A percentile compares a stretch with the other conserved stretches of the same genome.
Conservation (phyloP, 2,113 vertebrate species). For the Spilogale gracilis region DNA sequence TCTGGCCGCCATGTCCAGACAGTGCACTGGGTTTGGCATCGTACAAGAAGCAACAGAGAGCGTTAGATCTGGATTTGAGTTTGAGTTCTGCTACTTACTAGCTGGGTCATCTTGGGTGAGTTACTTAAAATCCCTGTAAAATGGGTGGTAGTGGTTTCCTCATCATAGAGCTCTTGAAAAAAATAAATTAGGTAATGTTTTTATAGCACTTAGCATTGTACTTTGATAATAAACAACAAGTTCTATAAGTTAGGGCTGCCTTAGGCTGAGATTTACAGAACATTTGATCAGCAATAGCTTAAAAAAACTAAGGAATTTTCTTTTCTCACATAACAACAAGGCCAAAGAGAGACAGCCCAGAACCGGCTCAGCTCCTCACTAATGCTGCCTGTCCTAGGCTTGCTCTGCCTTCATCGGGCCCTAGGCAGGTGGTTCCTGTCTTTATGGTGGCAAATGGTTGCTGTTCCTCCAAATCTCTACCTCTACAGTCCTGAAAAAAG, state of each 20-base stretch:
- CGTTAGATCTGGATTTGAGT: not conserved
- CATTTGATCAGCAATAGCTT: not conserved
- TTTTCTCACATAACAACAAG: not conserved
- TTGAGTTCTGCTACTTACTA: not conserved
- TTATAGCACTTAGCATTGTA: not conserved
- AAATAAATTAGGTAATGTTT: not conserved
- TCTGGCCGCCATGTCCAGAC: not conserved
- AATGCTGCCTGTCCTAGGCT: not conserved
- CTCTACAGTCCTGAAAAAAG: not conserved
- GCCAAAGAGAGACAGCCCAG: not conserved
- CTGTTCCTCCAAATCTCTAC: not conserved
- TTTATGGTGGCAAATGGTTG: not conserved
- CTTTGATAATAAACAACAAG: not conserved
- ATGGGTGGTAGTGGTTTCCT: not conserved
- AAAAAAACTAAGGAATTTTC: not conserved
- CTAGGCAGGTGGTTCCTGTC: not conserved
- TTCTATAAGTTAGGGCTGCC: not conserved
- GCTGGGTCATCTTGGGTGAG: not conserved
- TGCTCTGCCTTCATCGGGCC: not conserved
- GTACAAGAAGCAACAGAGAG: not conserved
- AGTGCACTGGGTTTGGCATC: not conserved
- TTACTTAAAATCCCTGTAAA: not conserved
- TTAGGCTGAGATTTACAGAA: not conserved
- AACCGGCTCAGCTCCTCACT: not conserved
- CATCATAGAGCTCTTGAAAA: constrained; percentile 7